phyloP scores from a whole-genome alignment of 2,888 invertebrate genomes.

The Hydroisotoma schaefferi region DNA sequence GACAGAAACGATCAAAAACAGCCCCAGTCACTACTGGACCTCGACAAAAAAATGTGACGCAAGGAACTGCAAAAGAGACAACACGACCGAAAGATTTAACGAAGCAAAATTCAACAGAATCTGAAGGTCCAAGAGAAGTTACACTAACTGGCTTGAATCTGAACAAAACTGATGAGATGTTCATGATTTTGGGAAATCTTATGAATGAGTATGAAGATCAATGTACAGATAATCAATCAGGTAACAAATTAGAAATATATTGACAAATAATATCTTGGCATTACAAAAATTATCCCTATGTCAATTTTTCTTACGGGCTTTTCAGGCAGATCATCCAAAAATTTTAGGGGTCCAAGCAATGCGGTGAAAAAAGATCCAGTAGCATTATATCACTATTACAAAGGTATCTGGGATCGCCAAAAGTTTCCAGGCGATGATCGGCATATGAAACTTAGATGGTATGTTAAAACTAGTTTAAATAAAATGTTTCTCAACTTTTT shows the following conservation, averaged over 20 bases:
- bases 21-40: no score
- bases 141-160: background rate
- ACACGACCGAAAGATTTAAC: background rate
- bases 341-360: slow-evolving; percentile 13
- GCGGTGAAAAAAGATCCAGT: slow-evolving; percentile 40
- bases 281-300: background rate
- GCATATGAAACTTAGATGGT: slow-evolving; percentile 46
- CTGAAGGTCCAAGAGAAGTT: background rate
- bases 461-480: slow-evolving; percentile 14
- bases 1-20: background rate
- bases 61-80: no score
- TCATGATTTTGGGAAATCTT: background rate
- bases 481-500: no score
- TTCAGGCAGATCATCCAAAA: background rate
- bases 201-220: slow-evolving; percentile 3
- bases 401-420: slow-evolving; percentile 44
- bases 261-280: background rate
- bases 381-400: slow-evolving; percentile 45
- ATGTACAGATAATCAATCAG: background rate
- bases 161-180: background rate
- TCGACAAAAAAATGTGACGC: no score
- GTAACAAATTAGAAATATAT: background rate
- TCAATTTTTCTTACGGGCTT: background rate
- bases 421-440: slow-evolving; percentile 43
- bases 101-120: background rate